These are phyloP conservation scores for Pollenia amentaria DNA, from an alignment of 2,888 invertebrate genomes.

Conservation along the genomic window DNA sequence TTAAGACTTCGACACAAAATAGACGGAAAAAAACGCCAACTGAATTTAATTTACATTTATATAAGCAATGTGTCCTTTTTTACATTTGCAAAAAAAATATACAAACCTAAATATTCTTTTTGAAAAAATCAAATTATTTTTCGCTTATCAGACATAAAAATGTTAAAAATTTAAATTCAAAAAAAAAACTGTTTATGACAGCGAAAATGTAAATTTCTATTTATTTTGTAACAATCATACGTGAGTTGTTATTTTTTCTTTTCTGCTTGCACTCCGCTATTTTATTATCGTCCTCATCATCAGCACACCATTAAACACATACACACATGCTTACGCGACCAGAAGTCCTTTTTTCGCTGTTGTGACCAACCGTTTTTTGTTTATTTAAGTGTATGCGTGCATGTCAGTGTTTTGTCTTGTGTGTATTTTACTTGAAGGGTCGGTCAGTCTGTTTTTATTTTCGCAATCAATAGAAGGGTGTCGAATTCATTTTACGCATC, in stretches of 20 bases:
- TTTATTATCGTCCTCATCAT: slow-evolving; percentile 53
- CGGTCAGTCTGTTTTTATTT: slow-evolving; percentile 55
- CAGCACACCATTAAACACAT: slow-evolving; percentile 58
- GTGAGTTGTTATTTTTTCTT: slow-evolving; percentile 46
- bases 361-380: slow-evolving; percentile 73
- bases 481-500: slow-evolving; percentile 74
- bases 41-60: slow-evolving; percentile 67
- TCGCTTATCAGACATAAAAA: slow-evolving; percentile 64
- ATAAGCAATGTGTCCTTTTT: slow-evolving; percentile 47
- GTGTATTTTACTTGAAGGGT: slow-evolving; percentile 64
- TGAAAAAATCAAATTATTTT: slow-evolving; percentile 21
- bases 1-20: slow-evolving; percentile 54
- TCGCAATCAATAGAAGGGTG: slow-evolving; percentile 71
- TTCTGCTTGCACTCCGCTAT: background rate
- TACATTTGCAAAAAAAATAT: slow-evolving; percentile 47
- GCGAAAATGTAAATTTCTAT: slow-evolving; percentile 74
- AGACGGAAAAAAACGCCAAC: background rate
- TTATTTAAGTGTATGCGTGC: slow-evolving; percentile 61
- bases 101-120: slow-evolving; percentile 30
- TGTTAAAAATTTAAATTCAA: slow-evolving; percentile 56
- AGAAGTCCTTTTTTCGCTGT: slow-evolving; percentile 62
- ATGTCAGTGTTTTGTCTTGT: slow-evolving; percentile 32
- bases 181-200: slow-evolving; percentile 73
- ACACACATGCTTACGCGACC: slow-evolving; percentile 51
- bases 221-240: slow-evolving; percentile 73